phyloP scores from a whole-genome alignment of 2,113 vertebrate species.

The Vombatus ursinus region DNA sequence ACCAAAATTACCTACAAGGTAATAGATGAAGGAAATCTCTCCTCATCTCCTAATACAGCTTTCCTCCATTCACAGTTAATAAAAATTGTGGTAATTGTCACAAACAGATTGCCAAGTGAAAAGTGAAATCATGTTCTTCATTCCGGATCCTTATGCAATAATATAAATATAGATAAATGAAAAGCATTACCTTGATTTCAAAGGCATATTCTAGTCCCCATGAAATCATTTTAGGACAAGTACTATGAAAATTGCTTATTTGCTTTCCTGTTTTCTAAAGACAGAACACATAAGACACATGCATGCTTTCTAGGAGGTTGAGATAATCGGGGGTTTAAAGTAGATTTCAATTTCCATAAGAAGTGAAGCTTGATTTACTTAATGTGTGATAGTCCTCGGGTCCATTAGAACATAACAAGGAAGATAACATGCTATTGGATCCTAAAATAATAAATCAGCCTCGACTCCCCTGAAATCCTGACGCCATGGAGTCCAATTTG shows the following conservation, averaged over 20 bases:
- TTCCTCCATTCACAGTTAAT: slow-evolving; percentile 79
- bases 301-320: slow-evolving; percentile 48
- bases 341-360: slow-evolving; percentile 42
- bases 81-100: slow-evolving; percentile 81
- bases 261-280: slow-evolving; percentile 43
- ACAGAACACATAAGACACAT: slow-evolving; percentile 1
- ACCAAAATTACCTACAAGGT: slow-evolving; percentile 80
- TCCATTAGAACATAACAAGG: slow-evolving; percentile 23
- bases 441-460: slow-evolving; percentile 49
- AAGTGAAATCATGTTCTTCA: slow-evolving; percentile 73
- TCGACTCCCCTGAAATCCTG: slow-evolving; percentile 15
- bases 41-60: slow-evolving; percentile 77
- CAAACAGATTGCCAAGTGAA: slow-evolving; percentile 79
- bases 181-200: slow-evolving; percentile 77
- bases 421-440: slow-evolving; percentile 25
- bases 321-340: slow-evolving; percentile 30
- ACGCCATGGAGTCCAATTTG: slow-evolving; percentile 11
- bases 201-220: slow-evolving; percentile 55
- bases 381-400: slow-evolving; percentile 18
- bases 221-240: slow-evolving; percentile 27
- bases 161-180: not conserved
- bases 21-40: slow-evolving; percentile 77
- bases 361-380: slow-evolving; percentile 50
- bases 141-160: slow-evolving; percentile 73
- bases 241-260: slow-evolving; percentile 25